Conservation (phyloP, 92 coral and sea anemone species). For the Muricea muricata region DNA sequence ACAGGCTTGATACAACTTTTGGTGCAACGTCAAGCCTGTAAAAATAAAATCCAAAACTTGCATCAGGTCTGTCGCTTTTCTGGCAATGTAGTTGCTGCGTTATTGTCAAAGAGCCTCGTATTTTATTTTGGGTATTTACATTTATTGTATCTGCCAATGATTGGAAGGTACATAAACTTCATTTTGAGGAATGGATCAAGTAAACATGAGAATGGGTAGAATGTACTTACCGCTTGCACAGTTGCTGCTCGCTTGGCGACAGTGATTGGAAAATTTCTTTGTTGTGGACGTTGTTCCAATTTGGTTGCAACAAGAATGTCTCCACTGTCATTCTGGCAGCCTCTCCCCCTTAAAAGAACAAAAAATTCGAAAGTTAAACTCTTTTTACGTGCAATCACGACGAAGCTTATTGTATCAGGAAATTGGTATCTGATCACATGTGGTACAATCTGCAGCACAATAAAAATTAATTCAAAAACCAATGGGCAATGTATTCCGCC, state of each 20-base stretch:
- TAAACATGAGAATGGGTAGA: neutral
- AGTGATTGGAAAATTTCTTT: slow-evolving; percentile 9
- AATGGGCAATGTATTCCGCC: neutral
- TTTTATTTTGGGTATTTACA: neutral
- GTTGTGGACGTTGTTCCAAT: slow-evolving; percentile 5
- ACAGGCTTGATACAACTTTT: no score
- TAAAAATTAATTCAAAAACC: neutral
- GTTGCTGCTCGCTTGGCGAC: slow-evolving; percentile 1
- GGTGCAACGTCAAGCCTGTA: no score
- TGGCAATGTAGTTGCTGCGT: no score
- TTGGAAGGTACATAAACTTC: neutral
- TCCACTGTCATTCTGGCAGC: neutral
- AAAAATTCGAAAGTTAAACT: neutral
- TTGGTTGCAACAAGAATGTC: neutral
- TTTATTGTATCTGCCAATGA: neutral
- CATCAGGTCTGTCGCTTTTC: no score
- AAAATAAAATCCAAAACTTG: no score
- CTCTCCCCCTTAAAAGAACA: neutral
- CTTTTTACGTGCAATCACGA: neutral
- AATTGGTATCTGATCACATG: neutral
- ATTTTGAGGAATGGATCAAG: neutral
- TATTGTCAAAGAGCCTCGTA: neutral
- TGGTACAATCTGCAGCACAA: no score
- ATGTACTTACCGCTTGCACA: slow-evolving; percentile 13
- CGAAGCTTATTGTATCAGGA: neutral